phyloP scores from a whole-genome alignment of 2,888 invertebrate species.

The Heliconius charithonia region DNA sequence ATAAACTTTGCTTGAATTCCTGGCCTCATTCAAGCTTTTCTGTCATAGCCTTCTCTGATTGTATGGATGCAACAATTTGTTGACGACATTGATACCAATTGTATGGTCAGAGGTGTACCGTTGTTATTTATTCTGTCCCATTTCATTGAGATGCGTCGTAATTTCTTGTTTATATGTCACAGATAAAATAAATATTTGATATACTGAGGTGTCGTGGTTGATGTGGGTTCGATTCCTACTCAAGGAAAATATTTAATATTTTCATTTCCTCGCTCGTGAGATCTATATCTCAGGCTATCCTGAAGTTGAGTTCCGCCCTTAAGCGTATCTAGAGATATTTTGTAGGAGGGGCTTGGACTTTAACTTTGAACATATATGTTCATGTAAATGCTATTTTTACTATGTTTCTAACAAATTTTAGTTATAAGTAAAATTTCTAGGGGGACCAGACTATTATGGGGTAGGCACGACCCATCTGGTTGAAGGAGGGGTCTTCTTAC shows the following conservation, averaged over 20 bases:
- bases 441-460: too few species aligned
- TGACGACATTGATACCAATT: conserved; percentile 36
- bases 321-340: too few species aligned
- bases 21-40: conserved; percentile 28
- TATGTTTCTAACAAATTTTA: too few species aligned
- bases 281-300: too few species aligned
- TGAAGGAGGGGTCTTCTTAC: too few species aligned
- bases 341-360: too few species aligned
- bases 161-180: background rate
- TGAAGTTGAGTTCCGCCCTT: too few species aligned
- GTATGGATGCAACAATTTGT: conserved; percentile 20
- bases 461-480: too few species aligned
- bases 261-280: too few species aligned
- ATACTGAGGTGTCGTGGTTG: background rate
- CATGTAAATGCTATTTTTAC: too few species aligned
- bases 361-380: too few species aligned
- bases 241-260: background rate
- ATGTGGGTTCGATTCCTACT: background rate
- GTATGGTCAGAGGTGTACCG: conserved; percentile 9
- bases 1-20: background rate
- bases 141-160: background rate
- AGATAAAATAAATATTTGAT: background rate
- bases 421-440: too few species aligned
- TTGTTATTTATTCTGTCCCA: background rate
- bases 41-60: conserved; percentile 24